Base-by-base conservation (phyloP, 2,113 vertebrate species). In the Thomomys bottae region DNA sequence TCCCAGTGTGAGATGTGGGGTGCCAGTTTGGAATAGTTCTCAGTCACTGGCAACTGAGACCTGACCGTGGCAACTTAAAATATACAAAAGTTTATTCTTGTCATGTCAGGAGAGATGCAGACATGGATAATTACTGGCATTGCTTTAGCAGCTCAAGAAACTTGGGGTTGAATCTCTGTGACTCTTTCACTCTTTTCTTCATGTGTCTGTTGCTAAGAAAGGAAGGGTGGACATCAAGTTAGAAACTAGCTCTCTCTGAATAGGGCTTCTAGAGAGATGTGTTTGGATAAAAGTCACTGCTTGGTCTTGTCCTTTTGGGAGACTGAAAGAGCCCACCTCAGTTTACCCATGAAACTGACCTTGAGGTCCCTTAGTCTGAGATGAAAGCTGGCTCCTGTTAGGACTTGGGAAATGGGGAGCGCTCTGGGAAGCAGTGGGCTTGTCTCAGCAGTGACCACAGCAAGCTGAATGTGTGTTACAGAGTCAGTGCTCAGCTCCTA, bases 161-260 rank as follows among this genome's bases (percentile, higher is more conserved):
- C 84, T 84, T 64, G 76, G 73, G 3, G 18, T 57, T 23, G 54
- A 49, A 38, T 72, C 36, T 94, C 79, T 77, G 38, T 24, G 49
- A 73, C 70, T 85, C 73, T 71, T 54, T 77, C 24, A 72, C 23
- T 54, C 70, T 63, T 73, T 40, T 87, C 64, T 68, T 88, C 76
- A 59, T 32, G 32, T 73, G 28, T 84, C 67, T 83, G 45, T 82
- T 68, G 70, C 49, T 77, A 76, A 77, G 49, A 93, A 14, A 91
- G 70, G 75, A 93, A 30, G n/a, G 66, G 36, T 34, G 17, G 76
- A 36, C 38, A 11, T 38, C 1, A 1, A 68, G 54, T 17, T 78
- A 61, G 45, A 88, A 93, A 68, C 20, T 15, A 59, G 84, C 3
- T 1, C 1, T 57, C 49, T 85, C 24, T 21, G n/a, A 9, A 23